Percentiles rank a stretch among this genome's conserved stretches.
Evolutionary conservation across 2,888 invertebrate species (phyloP).

Genomic region (Erebia epiphron): DNA sequence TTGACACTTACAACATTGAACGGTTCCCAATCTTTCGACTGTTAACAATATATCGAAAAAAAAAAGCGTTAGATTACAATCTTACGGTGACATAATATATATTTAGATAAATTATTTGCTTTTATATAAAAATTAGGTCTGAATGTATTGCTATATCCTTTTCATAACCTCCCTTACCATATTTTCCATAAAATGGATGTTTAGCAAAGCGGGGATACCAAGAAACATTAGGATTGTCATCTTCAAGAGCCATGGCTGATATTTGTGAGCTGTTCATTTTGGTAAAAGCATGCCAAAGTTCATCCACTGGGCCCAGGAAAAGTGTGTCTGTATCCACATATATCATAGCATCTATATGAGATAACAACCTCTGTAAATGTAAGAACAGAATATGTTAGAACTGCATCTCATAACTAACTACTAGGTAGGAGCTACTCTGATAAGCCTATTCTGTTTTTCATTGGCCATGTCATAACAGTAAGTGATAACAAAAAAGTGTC

Average conservation of each 20-base stretch:
- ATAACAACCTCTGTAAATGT: slow-evolving; percentile 87
- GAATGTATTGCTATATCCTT: no score
- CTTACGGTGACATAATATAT: no score
- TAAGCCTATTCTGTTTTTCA: no score
- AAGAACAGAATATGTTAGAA: not conserved
- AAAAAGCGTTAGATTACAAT: no score
- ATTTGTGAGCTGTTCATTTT: slow-evolving; percentile 93
- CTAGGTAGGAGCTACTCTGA: not conserved
- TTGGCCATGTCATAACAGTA: no score
- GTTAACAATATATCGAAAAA: no score
- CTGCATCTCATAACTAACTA: not conserved
- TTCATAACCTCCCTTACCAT: slow-evolving; percentile 77
- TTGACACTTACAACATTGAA: no score
- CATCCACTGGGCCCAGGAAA: slow-evolving; percentile 91
- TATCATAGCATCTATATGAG: slow-evolving; percentile 91
- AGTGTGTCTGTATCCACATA: slow-evolving; percentile 97
- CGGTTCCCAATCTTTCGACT: no score
- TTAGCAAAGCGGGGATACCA: slow-evolving; percentile 98
- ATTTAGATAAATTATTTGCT: no score
- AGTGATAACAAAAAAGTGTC: no score
- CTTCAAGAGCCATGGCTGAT: slow-evolving; percentile 94
- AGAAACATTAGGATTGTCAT: slow-evolving; percentile 95
- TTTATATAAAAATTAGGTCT: no score
- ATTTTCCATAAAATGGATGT: slow-evolving; percentile 95
- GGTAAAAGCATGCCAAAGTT: slow-evolving; percentile 92